Evolutionary conservation across 1,140 invertebrate genomes (phyloP).

Genomic region (Pseudomyrmex sp.): DNA sequence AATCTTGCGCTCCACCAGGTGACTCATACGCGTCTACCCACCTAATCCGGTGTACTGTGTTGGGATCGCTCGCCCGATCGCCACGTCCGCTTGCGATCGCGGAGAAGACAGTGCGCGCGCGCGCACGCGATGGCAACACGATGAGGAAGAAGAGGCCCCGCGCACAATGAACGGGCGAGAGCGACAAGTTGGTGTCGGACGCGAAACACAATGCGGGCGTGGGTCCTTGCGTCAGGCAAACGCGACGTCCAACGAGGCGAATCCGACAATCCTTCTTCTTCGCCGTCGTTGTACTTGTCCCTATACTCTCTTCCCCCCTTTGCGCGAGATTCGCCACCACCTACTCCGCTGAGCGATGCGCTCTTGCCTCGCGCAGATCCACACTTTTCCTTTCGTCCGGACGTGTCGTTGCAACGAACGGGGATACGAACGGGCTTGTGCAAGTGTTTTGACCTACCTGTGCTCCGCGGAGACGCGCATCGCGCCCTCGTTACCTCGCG

Average conservation of each 20-base stretch:
- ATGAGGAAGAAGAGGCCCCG: slow-evolving; percentile 55
- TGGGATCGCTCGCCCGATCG: slow-evolving; percentile 41
- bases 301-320: background rate
- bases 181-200: slow-evolving; percentile 72
- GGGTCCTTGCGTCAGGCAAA: slow-evolving; percentile 68
- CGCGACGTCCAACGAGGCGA: slow-evolving; percentile 70
- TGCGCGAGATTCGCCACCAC: slow-evolving; percentile 14
- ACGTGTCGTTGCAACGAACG: slow-evolving; percentile 50
- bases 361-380: slow-evolving; percentile 32
- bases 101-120: background rate
- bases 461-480: slow-evolving; percentile 68
- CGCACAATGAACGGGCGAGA: slow-evolving; percentile 70
- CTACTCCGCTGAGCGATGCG: background rate
- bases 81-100: slow-evolving; percentile 13
- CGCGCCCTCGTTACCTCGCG: slow-evolving; percentile 72
- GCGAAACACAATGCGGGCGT: slow-evolving; percentile 76
- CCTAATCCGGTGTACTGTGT: slow-evolving; percentile 70
- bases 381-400: slow-evolving; percentile 71
- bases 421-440: slow-evolving; percentile 52
- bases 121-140: slow-evolving; percentile 23
- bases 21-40: slow-evolving; percentile 77
- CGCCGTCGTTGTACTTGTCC: background rate
- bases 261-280: slow-evolving; percentile 45
- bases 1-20: slow-evolving; percentile 72
- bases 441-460: slow-evolving; percentile 64